Conservation (phyloP, 2,797 vertebrate genomes). For the Tiaroga cobitis region DNA sequence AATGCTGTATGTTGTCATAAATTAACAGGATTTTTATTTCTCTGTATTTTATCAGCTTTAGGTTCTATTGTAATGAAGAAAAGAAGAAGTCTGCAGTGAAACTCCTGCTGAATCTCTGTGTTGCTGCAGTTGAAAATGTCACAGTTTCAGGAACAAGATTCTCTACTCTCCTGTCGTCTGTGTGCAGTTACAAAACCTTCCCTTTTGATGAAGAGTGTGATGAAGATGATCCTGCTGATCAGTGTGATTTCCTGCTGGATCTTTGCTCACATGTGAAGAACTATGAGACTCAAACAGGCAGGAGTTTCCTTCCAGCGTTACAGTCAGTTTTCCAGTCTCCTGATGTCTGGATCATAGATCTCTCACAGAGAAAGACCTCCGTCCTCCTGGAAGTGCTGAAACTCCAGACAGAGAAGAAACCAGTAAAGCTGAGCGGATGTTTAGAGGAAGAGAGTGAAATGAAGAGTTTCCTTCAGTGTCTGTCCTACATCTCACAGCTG, state of each 20-base stretch:
- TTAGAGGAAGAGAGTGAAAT: constrained; percentile 15
- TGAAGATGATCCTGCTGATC: fast-evolving
- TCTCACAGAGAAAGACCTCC: constrained; percentile 48
- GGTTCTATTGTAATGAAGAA: fast-evolving
- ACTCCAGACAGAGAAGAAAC: constrained; percentile 36
- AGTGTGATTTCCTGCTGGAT: constrained; percentile 28
- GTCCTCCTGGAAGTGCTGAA: constrained; percentile 44
- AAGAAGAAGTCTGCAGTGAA: background rate
- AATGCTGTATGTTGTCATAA: background rate
- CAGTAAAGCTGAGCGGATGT: constrained; percentile 18
- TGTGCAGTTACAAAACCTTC: constrained; percentile 41
- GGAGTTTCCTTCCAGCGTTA: constrained; percentile 39
- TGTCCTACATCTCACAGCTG: constrained; percentile 32
- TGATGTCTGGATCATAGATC: constrained; percentile 38
- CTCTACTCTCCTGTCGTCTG: constrained; percentile 23
- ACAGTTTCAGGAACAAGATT: constrained; percentile 35
- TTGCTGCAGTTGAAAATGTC: constrained; percentile 26
- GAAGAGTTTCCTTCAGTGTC: constrained; percentile 31
- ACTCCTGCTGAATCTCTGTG: constrained; percentile 30
- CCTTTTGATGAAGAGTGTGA: background rate
- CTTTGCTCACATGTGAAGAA: constrained; percentile 28
- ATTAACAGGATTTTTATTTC: fast-evolving
- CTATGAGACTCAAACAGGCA: constrained; percentile 37
- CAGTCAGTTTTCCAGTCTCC: constrained; percentile 24
- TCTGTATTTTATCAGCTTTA: background rate